Evolutionary conservation across 2,113 vertebrate species (phyloP).

Genomic region (Odocoileus virginianus): DNA sequence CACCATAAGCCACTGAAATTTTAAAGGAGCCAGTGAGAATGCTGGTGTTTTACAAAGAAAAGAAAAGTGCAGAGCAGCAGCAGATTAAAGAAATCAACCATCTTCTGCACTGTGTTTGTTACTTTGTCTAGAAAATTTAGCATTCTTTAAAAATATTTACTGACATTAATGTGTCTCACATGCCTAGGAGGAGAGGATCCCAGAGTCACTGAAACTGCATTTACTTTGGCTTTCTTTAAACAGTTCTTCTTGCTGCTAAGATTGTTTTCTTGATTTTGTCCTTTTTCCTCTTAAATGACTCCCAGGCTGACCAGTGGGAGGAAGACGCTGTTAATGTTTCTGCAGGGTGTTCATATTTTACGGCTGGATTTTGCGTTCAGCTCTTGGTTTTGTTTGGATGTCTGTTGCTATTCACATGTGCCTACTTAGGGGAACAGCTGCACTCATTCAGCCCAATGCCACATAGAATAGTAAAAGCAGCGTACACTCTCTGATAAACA

Average conservation of each 20-base stretch:
- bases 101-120: background rate
- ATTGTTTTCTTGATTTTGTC: conserved; percentile 31
- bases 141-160: background rate
- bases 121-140: background rate
- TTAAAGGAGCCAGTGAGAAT: background rate
- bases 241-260: background rate
- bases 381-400: conserved; percentile 2
- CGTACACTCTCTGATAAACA: conserved; percentile 27
- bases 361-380: background rate
- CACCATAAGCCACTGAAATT: background rate
- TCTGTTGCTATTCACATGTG: background rate
- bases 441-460: background rate
- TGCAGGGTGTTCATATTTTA: background rate
- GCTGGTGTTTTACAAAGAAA: background rate
- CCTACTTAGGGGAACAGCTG: conserved; percentile 51
- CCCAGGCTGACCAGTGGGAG: conserved; percentile 27
- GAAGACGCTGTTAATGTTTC: background rate
- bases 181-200: background rate
- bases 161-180: background rate
- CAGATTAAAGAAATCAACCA: background rate
- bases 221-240: conserved; percentile 11
- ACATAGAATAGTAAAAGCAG: conserved; percentile 21
- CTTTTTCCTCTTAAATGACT: conserved; percentile 32
- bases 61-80: background rate
- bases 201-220: background rate